Base-by-base conservation (phyloP, 1,140 invertebrate genomes). In the Aphaenogaster ashmeadi region DNA sequence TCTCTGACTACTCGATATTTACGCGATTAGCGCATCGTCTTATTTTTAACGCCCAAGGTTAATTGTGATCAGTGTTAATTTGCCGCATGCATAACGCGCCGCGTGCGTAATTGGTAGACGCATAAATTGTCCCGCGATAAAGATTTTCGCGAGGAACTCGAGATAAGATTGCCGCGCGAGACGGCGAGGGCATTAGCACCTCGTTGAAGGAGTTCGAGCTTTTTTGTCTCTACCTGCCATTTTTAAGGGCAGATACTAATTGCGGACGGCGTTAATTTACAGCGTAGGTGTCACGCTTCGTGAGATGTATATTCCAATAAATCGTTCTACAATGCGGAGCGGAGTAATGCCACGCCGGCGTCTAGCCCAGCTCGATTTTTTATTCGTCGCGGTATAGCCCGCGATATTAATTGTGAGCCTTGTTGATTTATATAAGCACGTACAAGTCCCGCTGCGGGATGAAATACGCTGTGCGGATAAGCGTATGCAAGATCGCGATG, bases 251-350 rank as follows among this genome's bases (percentile, higher is more conserved):
- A 64, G 27, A 81, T 58, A 80, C 66, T 86, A 67, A 84, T 84
- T 84, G 80, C 69, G 69, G 44, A 71, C 69, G 69, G 44, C 69
- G 54, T 50, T 74, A 84, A 84, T 84, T 84, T 84, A 75, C 69
- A 75, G 41, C 80, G 69, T 75, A 75, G 69, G 80, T 84, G 69
- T 74, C 80, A 75, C 80, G 80, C 41, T 47, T 18, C 69, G 54
- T 75, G 80, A 84, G 80, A 84, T 84, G 69, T 84, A 84, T 84
- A 84, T 84, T 84, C 80, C 69, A 75, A 84, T 84, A 84, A 84
- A 84, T 84, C 80, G 80, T 74, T 47, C n/a, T 8, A 84, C 80
- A 84, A 84, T 84, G 80, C 80, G 77, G 36, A 44, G 50, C 47
- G 38, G n/a, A 50, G 27, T 33, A n/a, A n/a, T 6, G 21, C 36